Conservation (phyloP, 1,140 invertebrate genomes). For the Vanessa atalanta region DNA sequence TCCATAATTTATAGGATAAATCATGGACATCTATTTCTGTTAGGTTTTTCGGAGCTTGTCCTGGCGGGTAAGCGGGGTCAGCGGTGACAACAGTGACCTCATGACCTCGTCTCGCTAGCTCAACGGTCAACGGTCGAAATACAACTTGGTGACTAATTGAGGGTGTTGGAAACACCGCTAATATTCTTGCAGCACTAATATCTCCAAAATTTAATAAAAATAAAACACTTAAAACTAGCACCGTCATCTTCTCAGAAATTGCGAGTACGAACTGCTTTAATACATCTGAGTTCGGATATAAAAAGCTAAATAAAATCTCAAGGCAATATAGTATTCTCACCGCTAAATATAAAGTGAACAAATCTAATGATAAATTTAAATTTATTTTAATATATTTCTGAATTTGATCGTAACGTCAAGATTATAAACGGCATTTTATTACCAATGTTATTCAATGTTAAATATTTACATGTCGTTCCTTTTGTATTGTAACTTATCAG, state of each 20-base stretch:
- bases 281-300: no score
- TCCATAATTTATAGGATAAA: slow-evolving; percentile 63
- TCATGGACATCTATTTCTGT: slow-evolving; percentile 61
- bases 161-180: slow-evolving; percentile 75
- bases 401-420: no score
- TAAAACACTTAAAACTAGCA: slow-evolving; percentile 5
- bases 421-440: no score
- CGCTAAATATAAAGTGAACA: no score
- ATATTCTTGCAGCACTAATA: slow-evolving; percentile 53
- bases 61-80: slow-evolving; percentile 43
- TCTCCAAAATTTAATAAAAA: neutral
- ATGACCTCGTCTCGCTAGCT: slow-evolving; percentile 73
- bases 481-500: no score
- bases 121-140: slow-evolving; percentile 61
- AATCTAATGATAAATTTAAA: no score
- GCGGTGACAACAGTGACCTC: slow-evolving; percentile 66
- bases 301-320: no score
- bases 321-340: no score
- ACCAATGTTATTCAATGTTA: no score
- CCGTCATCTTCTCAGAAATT: neutral
- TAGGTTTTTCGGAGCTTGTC: slow-evolving; percentile 57
- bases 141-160: slow-evolving; percentile 75
- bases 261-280: neutral
- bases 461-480: no score
- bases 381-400: no score